Evolutionary conservation across 2,113 vertebrate species (phyloP).

Genomic region (Clarias gariepinus): DNA sequence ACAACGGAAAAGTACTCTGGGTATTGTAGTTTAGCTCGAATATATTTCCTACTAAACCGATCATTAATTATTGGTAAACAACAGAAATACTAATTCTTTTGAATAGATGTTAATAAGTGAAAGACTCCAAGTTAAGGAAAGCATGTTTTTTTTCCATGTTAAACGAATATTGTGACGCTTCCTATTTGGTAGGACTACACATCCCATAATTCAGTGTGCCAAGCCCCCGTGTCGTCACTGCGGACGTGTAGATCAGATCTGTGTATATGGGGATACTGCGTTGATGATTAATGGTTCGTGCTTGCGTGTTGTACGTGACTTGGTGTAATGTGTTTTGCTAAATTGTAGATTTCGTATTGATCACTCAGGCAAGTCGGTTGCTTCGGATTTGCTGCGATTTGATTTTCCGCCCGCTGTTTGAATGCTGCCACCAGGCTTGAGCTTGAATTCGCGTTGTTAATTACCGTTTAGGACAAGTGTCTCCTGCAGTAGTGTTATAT

Average conservation of each 20-base stretch:
- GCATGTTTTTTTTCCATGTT: neutral
- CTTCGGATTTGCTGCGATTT: neutral
- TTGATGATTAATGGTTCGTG: conserved; percentile 9
- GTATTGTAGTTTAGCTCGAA: conserved; percentile 64
- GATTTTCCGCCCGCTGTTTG: neutral
- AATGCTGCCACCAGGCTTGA: neutral
- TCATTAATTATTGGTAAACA: neutral
- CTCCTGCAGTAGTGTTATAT: neutral
- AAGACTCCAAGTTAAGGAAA: no score
- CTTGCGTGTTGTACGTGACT: conserved; percentile 1
- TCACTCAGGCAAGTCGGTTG: neutral
- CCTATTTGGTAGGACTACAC: conserved; percentile 63
- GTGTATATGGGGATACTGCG: conserved; percentile 66
- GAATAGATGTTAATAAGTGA: neutral
- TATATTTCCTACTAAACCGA: neutral
- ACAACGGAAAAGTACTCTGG: conserved; percentile 40
- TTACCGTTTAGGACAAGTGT: neutral
- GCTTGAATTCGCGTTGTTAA: conserved; percentile 10
- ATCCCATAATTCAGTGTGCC: conserved; percentile 68
- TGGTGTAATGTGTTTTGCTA: conserved; percentile 7
- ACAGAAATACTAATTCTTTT: rapidly evolving
- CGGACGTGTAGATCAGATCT: conserved; percentile 54
- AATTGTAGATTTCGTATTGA: neutral
- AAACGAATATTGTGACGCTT: neutral
- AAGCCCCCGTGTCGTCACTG: conserved; percentile 46